Conservation (phyloP, 2,888 invertebrate genomes). For the Icerya purchasi region DNA sequence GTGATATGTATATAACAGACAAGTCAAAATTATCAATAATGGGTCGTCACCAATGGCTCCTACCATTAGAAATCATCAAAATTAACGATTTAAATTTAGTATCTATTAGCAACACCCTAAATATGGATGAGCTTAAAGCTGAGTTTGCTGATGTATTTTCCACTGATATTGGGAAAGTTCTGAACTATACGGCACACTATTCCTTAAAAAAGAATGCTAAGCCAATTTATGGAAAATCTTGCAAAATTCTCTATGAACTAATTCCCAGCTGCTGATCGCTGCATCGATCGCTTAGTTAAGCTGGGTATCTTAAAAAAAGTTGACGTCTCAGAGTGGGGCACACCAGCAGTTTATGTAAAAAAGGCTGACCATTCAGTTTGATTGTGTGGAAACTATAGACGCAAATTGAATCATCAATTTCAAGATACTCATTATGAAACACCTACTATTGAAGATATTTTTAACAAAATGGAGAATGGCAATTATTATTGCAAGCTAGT, state of each 20-base stretch:
- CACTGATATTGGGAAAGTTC: conserved; percentile 9
- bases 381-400: conserved; percentile 21
- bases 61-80: conserved; percentile 3
- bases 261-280: conserved; percentile 14
- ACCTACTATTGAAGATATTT: conserved; percentile 7
- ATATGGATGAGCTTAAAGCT: too few relatives aligned
- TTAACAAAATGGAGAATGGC: conserved; percentile 14
- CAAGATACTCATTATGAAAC: conserved; percentile 11
- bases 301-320: conserved; percentile 14
- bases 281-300: conserved; percentile 11
- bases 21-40: conserved; percentile 2
- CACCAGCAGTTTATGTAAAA: conserved; percentile 18
- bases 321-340: conserved; percentile 17
- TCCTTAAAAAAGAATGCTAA: neutral
- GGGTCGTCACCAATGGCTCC: conserved; percentile 2
- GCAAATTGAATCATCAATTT: conserved; percentile 18
- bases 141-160: too few relatives aligned
- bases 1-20: conserved; percentile 8
- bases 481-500: conserved; percentile 16
- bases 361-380: conserved; percentile 18
- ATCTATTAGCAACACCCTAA: neutral
- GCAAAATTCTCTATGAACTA: conserved; percentile 15
- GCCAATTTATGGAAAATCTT: conserved; percentile 14
- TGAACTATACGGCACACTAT: neutral
- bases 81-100: neutral